Evolutionary conservation across 2,113 vertebrate genomes (phyloP).

Genomic region (Bos taurus): DNA sequence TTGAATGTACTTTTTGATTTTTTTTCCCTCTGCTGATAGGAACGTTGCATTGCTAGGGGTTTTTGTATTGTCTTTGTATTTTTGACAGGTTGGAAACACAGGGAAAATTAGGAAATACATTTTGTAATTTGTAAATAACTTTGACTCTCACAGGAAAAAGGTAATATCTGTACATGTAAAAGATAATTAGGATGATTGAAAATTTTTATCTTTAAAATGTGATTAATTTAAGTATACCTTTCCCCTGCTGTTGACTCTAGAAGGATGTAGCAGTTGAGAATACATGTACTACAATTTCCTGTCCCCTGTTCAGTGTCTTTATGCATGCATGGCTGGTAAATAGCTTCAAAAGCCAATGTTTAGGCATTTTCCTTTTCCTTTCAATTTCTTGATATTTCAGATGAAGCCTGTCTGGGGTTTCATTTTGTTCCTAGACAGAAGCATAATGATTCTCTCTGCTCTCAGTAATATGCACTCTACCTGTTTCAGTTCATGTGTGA

Average conservation of each 20-base stretch:
- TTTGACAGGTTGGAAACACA: background rate
- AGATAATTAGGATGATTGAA: background rate
- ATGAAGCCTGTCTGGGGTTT: conserved; percentile 34
- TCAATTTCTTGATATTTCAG: conserved; percentile 31
- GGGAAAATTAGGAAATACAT: background rate
- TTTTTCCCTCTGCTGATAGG: background rate
- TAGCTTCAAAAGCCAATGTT: background rate
- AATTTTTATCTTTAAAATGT: conserved; percentile 22
- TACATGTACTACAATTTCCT: background rate
- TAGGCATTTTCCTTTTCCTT: conserved; percentile 15
- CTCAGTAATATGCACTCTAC: background rate
- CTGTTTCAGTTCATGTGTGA: background rate
- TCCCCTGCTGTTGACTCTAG: background rate
- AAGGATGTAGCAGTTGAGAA: background rate
- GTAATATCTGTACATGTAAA: background rate
- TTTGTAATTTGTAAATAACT: conserved; percentile 22
- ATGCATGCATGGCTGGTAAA: background rate
- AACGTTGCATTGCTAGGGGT: background rate
- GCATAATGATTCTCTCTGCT: conserved; percentile 5
- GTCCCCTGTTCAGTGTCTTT: background rate
- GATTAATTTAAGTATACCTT: background rate
- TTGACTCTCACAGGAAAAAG: background rate
- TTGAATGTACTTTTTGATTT: background rate
- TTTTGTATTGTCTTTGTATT: background rate
- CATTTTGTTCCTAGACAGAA: conserved; percentile 38